These are phyloP conservation scores for Anodontia alba DNA, from an alignment of 2,888 invertebrate species.

Conservation along the genomic window DNA sequence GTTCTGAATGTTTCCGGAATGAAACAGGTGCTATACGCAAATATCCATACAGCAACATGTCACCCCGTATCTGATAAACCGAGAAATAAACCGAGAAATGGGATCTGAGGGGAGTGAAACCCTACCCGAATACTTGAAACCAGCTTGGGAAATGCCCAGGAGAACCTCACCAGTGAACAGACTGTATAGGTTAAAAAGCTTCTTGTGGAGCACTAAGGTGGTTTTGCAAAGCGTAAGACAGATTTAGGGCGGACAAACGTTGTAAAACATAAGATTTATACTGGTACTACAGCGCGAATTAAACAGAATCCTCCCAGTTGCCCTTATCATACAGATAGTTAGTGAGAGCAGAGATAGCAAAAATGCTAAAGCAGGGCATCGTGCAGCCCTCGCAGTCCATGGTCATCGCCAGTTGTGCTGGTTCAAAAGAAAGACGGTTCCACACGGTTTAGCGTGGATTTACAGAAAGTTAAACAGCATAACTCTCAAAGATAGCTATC, in stretches of 20 bases:
- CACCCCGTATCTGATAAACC: not conserved
- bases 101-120: not conserved
- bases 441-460: slow-evolving; percentile 69
- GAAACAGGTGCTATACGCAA: slow-evolving; percentile 12
- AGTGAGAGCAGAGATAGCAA: slow-evolving; percentile 15
- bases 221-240: not conserved
- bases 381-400: slow-evolving; percentile 76
- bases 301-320: slow-evolving; percentile 24
- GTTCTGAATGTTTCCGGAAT: slow-evolving; percentile 16
- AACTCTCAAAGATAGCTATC: slow-evolving; percentile 36
- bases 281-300: slow-evolving; percentile 6
- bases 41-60: not conserved
- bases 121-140: not conserved
- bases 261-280: slow-evolving; percentile 15
- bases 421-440: slow-evolving; percentile 80
- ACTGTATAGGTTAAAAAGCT: not conserved
- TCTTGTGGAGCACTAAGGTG: not conserved
- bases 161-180: slow-evolving; percentile 10
- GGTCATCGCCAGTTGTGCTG: slow-evolving; percentile 81
- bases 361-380: slow-evolving; percentile 31
- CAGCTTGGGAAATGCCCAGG: not conserved
- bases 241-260: slow-evolving; percentile 7
- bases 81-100: too few species aligned
- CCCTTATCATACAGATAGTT: slow-evolving; percentile 15
- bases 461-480: slow-evolving; percentile 67